Evolutionary conservation across 2,888 invertebrate species (phyloP).

Genomic region (Pyrrhia umbra): DNA sequence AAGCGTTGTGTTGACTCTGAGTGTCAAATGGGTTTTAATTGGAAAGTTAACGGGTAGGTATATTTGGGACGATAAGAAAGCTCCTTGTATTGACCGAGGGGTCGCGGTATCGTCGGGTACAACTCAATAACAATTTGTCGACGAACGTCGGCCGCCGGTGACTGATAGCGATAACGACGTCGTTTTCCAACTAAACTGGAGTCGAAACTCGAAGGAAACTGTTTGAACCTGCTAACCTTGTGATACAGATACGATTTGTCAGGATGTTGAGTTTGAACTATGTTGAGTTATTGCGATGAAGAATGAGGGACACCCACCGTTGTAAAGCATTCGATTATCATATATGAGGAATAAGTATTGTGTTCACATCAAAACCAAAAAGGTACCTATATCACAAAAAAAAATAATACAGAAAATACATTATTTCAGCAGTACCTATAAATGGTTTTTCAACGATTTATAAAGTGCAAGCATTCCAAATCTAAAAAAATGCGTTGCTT

Average conservation of each 20-base stretch:
- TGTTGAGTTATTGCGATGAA: slow-evolving; percentile 12
- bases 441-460: neutral
- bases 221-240: slow-evolving; percentile 54
- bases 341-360: slow-evolving; percentile 9
- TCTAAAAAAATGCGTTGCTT: neutral
- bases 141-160: slow-evolving; percentile 52
- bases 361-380: neutral
- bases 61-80: slow-evolving; percentile 63
- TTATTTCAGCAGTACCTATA: slow-evolving; percentile 1
- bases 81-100: slow-evolving; percentile 64
- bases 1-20: slow-evolving; percentile 54
- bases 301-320: neutral
- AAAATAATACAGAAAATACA: neutral
- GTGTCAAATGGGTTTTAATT: slow-evolving; percentile 60
- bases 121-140: slow-evolving; percentile 74
- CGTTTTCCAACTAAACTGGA: slow-evolving; percentile 52
- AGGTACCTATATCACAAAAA: too few species aligned
- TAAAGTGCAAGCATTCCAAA: neutral
- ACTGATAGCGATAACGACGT: slow-evolving; percentile 62
- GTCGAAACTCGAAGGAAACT: slow-evolving; percentile 61
- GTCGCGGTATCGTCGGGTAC: slow-evolving; percentile 64
- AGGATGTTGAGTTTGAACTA: slow-evolving; percentile 43
- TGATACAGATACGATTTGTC: slow-evolving; percentile 50
- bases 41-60: slow-evolving; percentile 52
- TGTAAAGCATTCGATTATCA: slow-evolving; percentile 24